These are phyloP conservation scores for Drosophila pachea DNA, from an alignment of 1,140 invertebrate species.

Conservation along the genomic window DNA sequence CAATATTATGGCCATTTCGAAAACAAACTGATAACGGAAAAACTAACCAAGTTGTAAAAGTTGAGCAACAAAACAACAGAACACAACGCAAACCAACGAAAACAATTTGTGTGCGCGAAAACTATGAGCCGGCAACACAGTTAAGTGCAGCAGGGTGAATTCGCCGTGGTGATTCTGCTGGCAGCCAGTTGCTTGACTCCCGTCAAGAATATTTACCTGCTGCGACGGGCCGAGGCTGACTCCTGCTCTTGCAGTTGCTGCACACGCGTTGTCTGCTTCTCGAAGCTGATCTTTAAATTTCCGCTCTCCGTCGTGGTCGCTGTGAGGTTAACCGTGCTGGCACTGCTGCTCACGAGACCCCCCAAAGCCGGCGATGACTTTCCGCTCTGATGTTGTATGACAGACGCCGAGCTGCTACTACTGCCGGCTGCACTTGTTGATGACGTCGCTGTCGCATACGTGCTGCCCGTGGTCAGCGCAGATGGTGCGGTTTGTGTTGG, in stretches of 20 bases:
- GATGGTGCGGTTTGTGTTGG: conserved; percentile 18
- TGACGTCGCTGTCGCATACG: background rate
- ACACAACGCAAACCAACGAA: conserved; percentile 25
- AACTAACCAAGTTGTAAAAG: conserved; percentile 13
- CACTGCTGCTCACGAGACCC: conserved; percentile 57
- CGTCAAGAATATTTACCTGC: conserved; percentile 67
- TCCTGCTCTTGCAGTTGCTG: conserved; percentile 77
- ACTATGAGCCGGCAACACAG: background rate
- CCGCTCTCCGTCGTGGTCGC: conserved; percentile 78
- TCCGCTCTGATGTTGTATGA: conserved; percentile 69
- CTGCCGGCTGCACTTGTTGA: conserved; percentile 12
- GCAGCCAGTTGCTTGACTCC: too few relatives aligned
- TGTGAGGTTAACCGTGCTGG: conserved; percentile 46
- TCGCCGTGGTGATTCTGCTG: background rate
- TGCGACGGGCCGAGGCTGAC: conserved; percentile 76
- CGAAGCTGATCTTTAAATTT: conserved; percentile 80
- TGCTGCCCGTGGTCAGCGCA: conserved; percentile 4
- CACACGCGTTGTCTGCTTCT: conserved; percentile 79
- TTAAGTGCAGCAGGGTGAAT: conserved; percentile 9
- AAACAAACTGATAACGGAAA: conserved; percentile 16
- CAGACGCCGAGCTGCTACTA: conserved; percentile 33
- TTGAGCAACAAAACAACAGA: conserved; percentile 24
- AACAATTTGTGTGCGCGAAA: background rate
- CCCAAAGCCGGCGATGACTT: conserved; percentile 67
- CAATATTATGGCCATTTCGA: background rate